phyloP scores from a whole-genome alignment of 2,113 vertebrate genomes.

The Podiceps cristatus region DNA sequence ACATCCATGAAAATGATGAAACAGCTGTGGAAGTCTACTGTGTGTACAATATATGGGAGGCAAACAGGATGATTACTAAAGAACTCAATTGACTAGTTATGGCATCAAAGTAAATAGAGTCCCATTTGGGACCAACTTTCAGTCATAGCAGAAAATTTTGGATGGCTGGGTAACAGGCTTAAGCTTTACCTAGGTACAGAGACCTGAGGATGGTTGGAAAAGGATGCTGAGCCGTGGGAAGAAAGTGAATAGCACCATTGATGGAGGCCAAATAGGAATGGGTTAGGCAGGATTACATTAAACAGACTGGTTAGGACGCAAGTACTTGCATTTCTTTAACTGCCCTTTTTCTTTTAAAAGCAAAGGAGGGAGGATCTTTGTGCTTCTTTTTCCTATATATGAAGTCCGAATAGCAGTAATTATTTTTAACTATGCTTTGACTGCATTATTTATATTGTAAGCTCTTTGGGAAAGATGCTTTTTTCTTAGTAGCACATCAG shows the following conservation, averaged over 20 bases:
- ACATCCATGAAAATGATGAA: background rate
- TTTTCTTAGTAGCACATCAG: background rate
- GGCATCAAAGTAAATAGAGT: background rate
- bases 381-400: background rate
- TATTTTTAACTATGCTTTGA: background rate
- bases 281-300: background rate
- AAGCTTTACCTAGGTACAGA: background rate
- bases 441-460: background rate
- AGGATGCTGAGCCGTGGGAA: background rate
- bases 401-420: background rate
- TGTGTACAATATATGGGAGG: background rate
- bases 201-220: background rate
- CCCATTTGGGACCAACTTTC: background rate
- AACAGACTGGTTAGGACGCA: background rate
- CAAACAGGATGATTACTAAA: background rate
- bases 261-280: background rate
- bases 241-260: background rate
- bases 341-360: background rate
- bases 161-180: rapidly evolving
- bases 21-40: background rate
- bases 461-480: background rate
- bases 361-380: background rate
- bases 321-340: background rate
- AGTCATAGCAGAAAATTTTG: background rate
- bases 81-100: background rate